Base-by-base conservation (phyloP, 2,888 invertebrate species). In the Emmelina monodactyla region DNA sequence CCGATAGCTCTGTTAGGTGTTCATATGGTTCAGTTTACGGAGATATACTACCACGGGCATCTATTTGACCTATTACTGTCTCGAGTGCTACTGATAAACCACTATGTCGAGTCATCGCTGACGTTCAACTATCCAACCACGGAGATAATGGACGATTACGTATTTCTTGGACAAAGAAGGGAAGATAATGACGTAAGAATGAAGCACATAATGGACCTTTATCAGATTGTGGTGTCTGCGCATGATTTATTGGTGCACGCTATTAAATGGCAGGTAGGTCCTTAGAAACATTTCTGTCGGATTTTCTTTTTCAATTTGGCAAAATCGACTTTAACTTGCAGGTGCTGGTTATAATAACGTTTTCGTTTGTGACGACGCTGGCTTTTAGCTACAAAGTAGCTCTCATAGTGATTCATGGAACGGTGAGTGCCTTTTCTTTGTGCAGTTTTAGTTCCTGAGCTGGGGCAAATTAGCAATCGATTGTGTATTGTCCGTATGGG, bases 251-350 rank as follows among this genome's bases (percentile, higher is more conserved):
- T 72, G 35, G 57, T 60, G 22, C 60, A 64, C 37, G 62, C 69
- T 1, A 55, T 70, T 14, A 69, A 68, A 43, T 71, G 67, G 67
- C 68, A 69, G 67, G 71, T 70, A 49, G 49, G 40, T 38, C 28
- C 19, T 14, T n/a, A 12, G 1, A 16, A 22, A 5, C 16, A 3
- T 22, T 10, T 10, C 6, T 7, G 5, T 12, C 10, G 3, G 9
- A 28, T 3, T 22, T 16, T 10, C 2, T 14, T 13, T 12, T 31
- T 7, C 10, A 10, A 11, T 2, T 14, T 16, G 6, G 11, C 14
- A 31, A 16, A 15, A 2, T 9, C n/a, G 5, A 31, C 30, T 30
- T 22, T 39, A 28, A 28, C 16, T 62, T 66, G 42, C 58, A 72
- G 70, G 43, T 70, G 25, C 42, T 71, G 36, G 48, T 60, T 2